Conservation (phyloP, 1,140 invertebrate genomes). For the Carcinoscorpius rotundicauda region DNA sequence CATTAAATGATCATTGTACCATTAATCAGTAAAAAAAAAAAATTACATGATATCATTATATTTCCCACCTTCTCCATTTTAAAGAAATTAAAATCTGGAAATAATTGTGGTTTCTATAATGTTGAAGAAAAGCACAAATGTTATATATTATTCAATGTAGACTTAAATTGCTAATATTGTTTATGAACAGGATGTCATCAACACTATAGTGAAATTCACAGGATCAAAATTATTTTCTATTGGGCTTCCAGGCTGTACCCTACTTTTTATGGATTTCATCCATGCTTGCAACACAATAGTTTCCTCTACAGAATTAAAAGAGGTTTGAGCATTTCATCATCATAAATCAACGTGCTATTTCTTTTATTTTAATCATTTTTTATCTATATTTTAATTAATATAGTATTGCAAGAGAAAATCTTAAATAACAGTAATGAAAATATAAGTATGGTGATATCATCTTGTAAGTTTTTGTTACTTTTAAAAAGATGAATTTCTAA, state of each 20-base stretch:
- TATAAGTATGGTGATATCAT: too few relatives aligned
- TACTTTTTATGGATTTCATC: constrained; percentile 78
- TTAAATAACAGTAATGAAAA: too few relatives aligned
- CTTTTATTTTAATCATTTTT: constrained; percentile 6
- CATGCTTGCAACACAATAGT: constrained; percentile 77
- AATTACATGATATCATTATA: too few relatives aligned
- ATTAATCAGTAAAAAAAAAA: too few relatives aligned
- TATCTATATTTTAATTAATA: constrained; percentile 2
- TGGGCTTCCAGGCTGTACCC: constrained; percentile 72
- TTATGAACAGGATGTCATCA: constrained; percentile 43
- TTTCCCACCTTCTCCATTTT: too few relatives aligned
- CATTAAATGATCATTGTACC: too few relatives aligned
- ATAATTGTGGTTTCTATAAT: too few relatives aligned
- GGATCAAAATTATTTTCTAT: constrained; percentile 70
- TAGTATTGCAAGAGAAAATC: not conserved
- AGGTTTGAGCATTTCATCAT: constrained; percentile 32
- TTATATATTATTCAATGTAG: constrained; percentile 13
- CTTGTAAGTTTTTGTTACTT: too few relatives aligned
- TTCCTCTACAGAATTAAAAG: constrained; percentile 62
- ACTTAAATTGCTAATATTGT: constrained; percentile 10
- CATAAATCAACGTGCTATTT: constrained; percentile 21
- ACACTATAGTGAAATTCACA: constrained; percentile 51
- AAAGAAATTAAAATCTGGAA: too few relatives aligned
- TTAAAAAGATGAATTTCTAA: too few relatives aligned
- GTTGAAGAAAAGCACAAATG: not conserved